These are phyloP conservation scores for Aselliscus stoliczkanus DNA, from an alignment of 2,797 vertebrate species.

Conservation along the genomic window DNA sequence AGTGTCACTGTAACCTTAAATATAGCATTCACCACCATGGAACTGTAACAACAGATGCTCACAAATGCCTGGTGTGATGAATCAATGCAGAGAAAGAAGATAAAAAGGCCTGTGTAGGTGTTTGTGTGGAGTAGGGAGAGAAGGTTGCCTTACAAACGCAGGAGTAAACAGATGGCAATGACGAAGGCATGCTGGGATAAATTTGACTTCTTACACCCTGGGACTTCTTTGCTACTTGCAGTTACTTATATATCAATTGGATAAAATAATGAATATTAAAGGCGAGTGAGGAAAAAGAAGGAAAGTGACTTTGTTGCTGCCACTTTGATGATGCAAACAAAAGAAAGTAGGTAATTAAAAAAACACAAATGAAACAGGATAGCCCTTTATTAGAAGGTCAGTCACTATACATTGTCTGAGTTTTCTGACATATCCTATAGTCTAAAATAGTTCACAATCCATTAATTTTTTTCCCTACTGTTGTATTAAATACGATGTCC, in stretches of 20 bases:
- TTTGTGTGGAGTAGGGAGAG: not conserved
- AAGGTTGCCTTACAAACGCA: not conserved
- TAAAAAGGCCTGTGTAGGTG: not conserved
- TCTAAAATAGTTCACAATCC: not conserved
- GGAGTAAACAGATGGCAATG: not conserved
- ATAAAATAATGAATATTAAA: conserved; percentile 34
- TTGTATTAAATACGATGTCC: not conserved
- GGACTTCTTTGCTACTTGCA: conserved; percentile 8
- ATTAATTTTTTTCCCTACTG: not conserved
- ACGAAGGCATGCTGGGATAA: not conserved
- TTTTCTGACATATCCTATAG: not conserved
- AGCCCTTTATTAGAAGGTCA: conserved; percentile 20
- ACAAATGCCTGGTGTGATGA: conserved; percentile 36
- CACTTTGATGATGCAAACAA: conserved; percentile 12
- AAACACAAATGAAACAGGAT: not conserved
- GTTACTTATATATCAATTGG: not conserved
- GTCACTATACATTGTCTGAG: not conserved
- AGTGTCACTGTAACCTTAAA: conserved; percentile 62
- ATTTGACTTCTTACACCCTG: not conserved
- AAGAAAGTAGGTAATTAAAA: conserved; percentile 40
- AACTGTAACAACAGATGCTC: conserved; percentile 51
- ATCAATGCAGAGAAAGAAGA: conserved; percentile 33
- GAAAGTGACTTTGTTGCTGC: not conserved
- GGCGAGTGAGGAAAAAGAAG: not conserved
- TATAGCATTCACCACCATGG: conserved; percentile 45